Conservation (phyloP, 1,140 invertebrate species). For the Diorhabda carinulata region DNA sequence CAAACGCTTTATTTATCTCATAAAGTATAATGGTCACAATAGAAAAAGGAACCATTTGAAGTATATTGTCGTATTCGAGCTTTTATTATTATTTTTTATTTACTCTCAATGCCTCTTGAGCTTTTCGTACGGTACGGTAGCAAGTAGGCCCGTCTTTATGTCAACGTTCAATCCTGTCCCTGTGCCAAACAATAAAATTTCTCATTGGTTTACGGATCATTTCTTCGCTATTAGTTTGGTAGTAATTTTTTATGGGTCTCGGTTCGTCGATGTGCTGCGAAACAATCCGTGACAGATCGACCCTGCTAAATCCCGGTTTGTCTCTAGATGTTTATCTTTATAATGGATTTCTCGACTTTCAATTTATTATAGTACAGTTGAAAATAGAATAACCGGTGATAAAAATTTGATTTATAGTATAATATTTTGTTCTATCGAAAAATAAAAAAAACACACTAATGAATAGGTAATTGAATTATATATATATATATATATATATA, state of each 20-base stretch:
- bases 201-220: not conserved
- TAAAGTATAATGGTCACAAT: too few species aligned
- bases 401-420: too few species aligned
- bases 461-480: too few species aligned
- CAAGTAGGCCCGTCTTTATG: not conserved
- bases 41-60: too few species aligned
- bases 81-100: conserved; percentile 3
- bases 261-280: not conserved
- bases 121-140: not conserved
- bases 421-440: too few species aligned
- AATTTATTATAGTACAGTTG: not conserved
- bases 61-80: too few species aligned
- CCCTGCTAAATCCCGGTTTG: not conserved
- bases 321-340: not conserved
- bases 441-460: too few species aligned
- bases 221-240: not conserved
- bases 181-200: not conserved
- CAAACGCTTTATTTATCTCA: too few species aligned
- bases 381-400: too few species aligned
- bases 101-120: not conserved
- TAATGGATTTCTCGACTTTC: not conserved
- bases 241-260: conserved; percentile 2
- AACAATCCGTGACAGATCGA: not conserved
- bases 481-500: too few species aligned
- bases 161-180: not conserved